phyloP scores from a whole-genome alignment of 1,140 invertebrate species.

The Oryctes rhinoceros region DNA sequence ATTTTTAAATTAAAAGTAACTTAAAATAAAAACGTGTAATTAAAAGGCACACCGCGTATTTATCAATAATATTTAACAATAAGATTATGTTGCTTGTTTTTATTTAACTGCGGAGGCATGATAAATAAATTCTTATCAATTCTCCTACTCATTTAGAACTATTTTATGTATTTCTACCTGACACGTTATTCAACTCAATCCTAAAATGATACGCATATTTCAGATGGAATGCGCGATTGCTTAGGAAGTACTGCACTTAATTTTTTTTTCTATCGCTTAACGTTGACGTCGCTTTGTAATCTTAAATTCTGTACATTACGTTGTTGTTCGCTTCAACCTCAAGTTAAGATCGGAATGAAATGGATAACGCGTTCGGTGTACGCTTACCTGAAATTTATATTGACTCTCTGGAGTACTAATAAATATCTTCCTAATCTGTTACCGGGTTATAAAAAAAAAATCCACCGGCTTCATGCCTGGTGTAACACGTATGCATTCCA shows the following conservation, averaged over 20 bases:
- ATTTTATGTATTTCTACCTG: not conserved
- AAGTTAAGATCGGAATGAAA: conserved; percentile 35
- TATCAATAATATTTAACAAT: too few species aligned
- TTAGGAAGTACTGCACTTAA: not conserved
- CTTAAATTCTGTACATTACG: conserved; percentile 36
- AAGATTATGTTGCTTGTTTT: too few species aligned
- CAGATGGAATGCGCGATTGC: conserved; percentile 18
- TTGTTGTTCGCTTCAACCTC: not conserved
- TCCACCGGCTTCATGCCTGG: conserved; percentile 23
- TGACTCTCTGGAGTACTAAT: conserved; percentile 16
- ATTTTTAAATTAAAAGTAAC: too few species aligned
- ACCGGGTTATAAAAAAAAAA: conserved; percentile 27
- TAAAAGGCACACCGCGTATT: too few species aligned
- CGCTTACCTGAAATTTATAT: conserved; percentile 36
- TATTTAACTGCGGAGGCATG: too few species aligned
- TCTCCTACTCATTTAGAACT: not conserved
- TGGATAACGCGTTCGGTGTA: not conserved
- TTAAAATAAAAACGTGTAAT: too few species aligned
- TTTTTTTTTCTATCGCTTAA: conserved; percentile 8
- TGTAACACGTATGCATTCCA: conserved; percentile 29
- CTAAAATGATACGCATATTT: not conserved
- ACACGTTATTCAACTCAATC: not conserved
- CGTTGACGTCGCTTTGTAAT: conserved; percentile 22
- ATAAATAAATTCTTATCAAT: too few species aligned
- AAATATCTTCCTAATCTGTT: conserved; percentile 35